Evolutionary conservation across 1,140 invertebrate genomes (phyloP), one percentile per base, ranked within the genome.

Genomic region (Drosophila murphyi): DNA sequence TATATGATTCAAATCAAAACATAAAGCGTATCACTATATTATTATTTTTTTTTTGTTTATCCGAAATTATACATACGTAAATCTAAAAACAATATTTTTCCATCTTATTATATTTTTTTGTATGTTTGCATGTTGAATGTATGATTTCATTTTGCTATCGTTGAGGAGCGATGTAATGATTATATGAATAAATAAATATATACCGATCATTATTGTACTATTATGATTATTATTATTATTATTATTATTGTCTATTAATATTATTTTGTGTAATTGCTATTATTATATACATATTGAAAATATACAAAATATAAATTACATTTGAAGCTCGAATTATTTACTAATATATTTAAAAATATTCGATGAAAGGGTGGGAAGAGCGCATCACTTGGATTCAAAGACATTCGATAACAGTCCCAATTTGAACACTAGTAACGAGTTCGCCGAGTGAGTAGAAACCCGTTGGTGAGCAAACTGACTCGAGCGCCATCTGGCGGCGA

Each of bases 241-340:
- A 71, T 76, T 76, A 71, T 79, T 76, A 76, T 72, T 79, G 76
- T 79, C 73, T 78, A 78, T 78, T 79, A 79, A 78, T 76, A 78
- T 78, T 76, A 78, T 78, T 78, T 78, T 76, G 72, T 72, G 76
- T 78, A 78, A 79, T 79, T 78, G 76, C 72, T 83, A 73, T 74
- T 74, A 74, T 74, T 77, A 68, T 78, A 70, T 71, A 78, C 60
- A 78, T 80, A 78, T 80, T 82, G 75, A 80, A 79, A 71, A 78
- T 72, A 85, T 78, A 85, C 68, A 65, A 71, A 80, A 52, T 77
- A 83, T 62, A 74, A 74, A 76, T 71, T 74, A 76, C 51, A 76
- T 72, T 71, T 78, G 47, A 52, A 64, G 54, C 37, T 39, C 10
- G 34, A n/a, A 12, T 20, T 59, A 0, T 39, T 57, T 43, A 45